Evolutionary conservation across 1,140 invertebrate genomes (phyloP).

Genomic region (Caerostris extrusa): DNA sequence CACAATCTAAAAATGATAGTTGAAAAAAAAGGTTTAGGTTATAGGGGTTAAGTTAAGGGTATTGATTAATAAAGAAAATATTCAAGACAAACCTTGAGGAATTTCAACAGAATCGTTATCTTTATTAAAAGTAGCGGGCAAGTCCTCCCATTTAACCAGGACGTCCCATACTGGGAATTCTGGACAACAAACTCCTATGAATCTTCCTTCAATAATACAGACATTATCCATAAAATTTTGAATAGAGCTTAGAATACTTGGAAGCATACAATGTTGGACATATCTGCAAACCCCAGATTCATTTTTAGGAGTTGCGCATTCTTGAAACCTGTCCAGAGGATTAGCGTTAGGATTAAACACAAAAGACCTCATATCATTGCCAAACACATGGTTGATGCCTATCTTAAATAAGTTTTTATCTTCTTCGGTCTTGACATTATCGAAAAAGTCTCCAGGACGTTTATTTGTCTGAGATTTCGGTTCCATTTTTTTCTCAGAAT

Average conservation of each 20-base stretch:
- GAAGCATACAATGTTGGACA: constrained; percentile 85
- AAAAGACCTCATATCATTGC: constrained; percentile 37
- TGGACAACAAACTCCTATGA: constrained; percentile 86
- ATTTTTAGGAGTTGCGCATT: constrained; percentile 85
- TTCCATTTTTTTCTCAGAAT: neutral
- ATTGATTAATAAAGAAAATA: neutral
- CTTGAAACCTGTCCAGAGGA: constrained; percentile 77
- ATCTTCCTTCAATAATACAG: constrained; percentile 85
- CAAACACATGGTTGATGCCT: neutral
- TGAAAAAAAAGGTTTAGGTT: neutral
- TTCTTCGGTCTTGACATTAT: neutral
- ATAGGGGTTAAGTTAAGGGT: neutral
- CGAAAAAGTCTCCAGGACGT: neutral
- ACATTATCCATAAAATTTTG: constrained; percentile 85
- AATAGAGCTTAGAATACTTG: constrained; percentile 84
- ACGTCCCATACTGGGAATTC: constrained; percentile 79
- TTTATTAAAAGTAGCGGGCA: neutral
- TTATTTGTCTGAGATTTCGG: neutral
- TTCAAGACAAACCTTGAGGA: neutral
- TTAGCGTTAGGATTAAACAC: constrained; percentile 73
- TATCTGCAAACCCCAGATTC: constrained; percentile 86
- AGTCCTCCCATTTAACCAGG: neutral
- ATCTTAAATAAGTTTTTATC: neutral
- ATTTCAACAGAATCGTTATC: neutral
- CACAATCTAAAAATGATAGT: constrained; percentile 49